Evolutionary conservation across 2,113 vertebrate species (phyloP), one percentile per base, ranked within the genome.

Genomic region (Pica pica): DNA sequence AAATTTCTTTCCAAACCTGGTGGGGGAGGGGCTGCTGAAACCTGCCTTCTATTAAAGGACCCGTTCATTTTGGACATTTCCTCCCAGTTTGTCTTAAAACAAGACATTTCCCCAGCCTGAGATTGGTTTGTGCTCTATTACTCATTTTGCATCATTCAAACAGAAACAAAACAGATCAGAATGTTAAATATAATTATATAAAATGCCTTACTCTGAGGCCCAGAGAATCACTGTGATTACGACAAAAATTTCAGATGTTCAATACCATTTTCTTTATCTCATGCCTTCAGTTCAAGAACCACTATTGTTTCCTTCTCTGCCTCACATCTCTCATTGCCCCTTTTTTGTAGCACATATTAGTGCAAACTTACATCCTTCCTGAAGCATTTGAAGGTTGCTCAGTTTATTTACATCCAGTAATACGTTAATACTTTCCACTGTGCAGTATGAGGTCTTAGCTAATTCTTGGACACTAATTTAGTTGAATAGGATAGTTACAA

Each of bases 401-500:
- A 55, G 56, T 95, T 94, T 96, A 89, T 93, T 96, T 95, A 96
- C 52, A 31, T 44, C 61, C 50, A 94, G n/a, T 16, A 94, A 55
- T 74, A 83, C 63, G 46, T 90, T 93, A 83, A 79, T 85, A 82
- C 33, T 96, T 95, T 87, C 77, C 64, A 87, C 67, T 59, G 53
- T 80, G 79, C 28, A 94, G 96, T 95, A 89, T 70, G 59, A 96
- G 59, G 41, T 94, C 83, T 88, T 83, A 81, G 69, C 70, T 94
- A 94, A 97, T 97, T 95, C 70, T 95, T 93, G 61, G 94, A 96
- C 81, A 94, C 87, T 96, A 93, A 95, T 96, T 96, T 89, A 94
- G 31, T 90, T 90, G 42, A 94, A 94, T 94, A 91, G 85, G 73
- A 93, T 94, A 96, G 60, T 68, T 81, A 94, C 53, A 96, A 87